A percentile compares a stretch with the other conserved stretches of the same genome.
These are phyloP conservation scores for Helicoverpa zea DNA, from an alignment of 1,140 invertebrate genomes.

Conservation along the genomic window DNA sequence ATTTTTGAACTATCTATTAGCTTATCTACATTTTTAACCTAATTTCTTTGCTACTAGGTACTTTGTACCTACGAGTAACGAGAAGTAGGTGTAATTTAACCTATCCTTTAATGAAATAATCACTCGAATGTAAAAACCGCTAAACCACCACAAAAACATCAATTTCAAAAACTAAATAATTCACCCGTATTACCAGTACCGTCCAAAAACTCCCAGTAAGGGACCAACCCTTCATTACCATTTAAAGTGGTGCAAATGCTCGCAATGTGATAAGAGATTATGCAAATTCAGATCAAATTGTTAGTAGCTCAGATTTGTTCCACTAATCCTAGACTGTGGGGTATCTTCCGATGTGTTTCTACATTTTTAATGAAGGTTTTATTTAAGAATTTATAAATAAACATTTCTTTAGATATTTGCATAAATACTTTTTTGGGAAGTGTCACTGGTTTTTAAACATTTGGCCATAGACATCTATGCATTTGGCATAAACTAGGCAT, in stretches of 20 bases:
- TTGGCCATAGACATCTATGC: no score
- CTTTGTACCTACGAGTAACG: no score
- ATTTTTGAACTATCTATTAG: no score
- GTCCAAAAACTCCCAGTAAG: conserved; percentile 61
- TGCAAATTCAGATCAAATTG: conserved; percentile 82
- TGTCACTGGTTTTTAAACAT: no score
- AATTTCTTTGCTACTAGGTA: no score
- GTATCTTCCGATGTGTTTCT: conserved; percentile 40
- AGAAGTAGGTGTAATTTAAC: no score
- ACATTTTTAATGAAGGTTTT: conserved; percentile 26
- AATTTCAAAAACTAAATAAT: conserved; percentile 41
- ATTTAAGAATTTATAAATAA: not conserved
- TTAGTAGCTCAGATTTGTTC: conserved; percentile 77
- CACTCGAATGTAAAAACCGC: conserved; percentile 12
- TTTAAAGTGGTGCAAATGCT: conserved; percentile 78
- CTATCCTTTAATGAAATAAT: no score
- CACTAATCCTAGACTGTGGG: conserved; percentile 64
- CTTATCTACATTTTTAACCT: no score
- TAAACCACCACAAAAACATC: conserved; percentile 26
- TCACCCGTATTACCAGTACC: conserved; percentile 26
- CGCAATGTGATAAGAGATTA: conserved; percentile 77
- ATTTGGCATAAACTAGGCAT: no score
- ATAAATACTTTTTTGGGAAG: no score
- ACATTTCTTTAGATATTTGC: no score
- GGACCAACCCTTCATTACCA: conserved; percentile 71